Conservation (phyloP, 1,140 invertebrate genomes). For the Diachasma alloeum region DNA sequence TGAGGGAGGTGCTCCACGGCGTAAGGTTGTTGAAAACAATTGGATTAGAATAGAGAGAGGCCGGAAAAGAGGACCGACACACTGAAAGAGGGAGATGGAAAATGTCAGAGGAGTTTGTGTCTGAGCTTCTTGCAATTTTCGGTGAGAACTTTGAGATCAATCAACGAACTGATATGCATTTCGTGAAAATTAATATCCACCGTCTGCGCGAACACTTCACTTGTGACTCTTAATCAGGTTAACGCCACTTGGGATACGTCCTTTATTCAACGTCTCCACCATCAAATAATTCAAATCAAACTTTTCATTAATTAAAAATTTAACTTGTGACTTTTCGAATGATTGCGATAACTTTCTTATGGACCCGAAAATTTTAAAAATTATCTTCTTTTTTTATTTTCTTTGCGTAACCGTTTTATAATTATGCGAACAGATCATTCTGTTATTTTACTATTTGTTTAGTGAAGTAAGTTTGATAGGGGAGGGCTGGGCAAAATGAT, state of each 20-base stretch:
- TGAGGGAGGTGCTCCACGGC: background rate
- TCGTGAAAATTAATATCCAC: constrained; percentile 53
- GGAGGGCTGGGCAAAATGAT: no score
- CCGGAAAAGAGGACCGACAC: constrained; percentile 6
- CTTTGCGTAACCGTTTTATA: no score
- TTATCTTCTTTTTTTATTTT: no score
- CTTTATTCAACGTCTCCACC: background rate
- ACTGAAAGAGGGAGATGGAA: background rate
- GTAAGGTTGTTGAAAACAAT: background rate
- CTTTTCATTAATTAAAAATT: background rate
- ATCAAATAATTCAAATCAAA: background rate
- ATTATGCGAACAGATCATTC: no score
- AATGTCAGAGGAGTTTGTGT: constrained; percentile 28
- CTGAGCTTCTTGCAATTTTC: constrained; percentile 44
- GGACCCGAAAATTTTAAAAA: no score
- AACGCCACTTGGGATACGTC: constrained; percentile 11
- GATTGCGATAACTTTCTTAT: no score
- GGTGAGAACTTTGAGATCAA: constrained; percentile 52
- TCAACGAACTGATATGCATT: constrained; percentile 50
- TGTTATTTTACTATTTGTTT: no score
- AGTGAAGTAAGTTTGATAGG: no score
- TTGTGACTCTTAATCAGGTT: constrained; percentile 50
- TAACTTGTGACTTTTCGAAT: no score
- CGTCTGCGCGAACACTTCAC: constrained; percentile 46
- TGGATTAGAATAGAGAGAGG: background rate